A percentile compares a stretch with the other conserved stretches of the same genome.
Conservation (phyloP, 2,113 vertebrate genomes). For the Fregata magnificens region DNA sequence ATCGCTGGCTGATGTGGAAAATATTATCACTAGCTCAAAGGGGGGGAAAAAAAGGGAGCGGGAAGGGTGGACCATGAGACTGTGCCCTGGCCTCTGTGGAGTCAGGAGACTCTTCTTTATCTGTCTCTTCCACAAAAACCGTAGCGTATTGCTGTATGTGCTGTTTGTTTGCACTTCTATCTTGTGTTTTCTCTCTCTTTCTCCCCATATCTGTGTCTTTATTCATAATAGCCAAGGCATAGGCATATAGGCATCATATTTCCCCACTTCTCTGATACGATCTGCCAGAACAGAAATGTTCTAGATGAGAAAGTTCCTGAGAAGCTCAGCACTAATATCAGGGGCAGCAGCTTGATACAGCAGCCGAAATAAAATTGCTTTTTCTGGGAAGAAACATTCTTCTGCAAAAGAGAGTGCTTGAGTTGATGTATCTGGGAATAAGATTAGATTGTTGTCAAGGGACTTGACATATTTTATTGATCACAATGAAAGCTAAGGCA, state of each 20-base stretch:
- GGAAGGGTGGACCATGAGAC: neutral
- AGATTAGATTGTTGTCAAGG: conserved; percentile 33
- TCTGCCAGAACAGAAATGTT: neutral
- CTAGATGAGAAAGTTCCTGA: conserved; percentile 16
- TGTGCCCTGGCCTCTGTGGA: neutral
- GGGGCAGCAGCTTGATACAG: neutral
- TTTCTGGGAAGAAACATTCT: neutral
- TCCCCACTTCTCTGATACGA: neutral
- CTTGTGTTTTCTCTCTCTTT: neutral
- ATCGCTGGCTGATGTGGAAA: neutral
- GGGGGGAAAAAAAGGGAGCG: fast-evolving
- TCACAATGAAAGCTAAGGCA: neutral
- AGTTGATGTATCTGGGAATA: neutral
- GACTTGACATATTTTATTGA: neutral
- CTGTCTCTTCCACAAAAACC: neutral
- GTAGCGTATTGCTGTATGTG: fast-evolving
- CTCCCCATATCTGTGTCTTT: neutral
- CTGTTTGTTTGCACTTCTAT: neutral
- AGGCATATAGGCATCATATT: neutral
- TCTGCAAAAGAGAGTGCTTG: neutral
- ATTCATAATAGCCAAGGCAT: neutral
- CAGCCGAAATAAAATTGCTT: neutral
- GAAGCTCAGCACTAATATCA: neutral
- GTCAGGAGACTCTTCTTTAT: neutral
- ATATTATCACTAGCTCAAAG: neutral